Base-by-base conservation (phyloP, 2,113 vertebrate genomes). In the Pogonocichla stellata region DNA sequence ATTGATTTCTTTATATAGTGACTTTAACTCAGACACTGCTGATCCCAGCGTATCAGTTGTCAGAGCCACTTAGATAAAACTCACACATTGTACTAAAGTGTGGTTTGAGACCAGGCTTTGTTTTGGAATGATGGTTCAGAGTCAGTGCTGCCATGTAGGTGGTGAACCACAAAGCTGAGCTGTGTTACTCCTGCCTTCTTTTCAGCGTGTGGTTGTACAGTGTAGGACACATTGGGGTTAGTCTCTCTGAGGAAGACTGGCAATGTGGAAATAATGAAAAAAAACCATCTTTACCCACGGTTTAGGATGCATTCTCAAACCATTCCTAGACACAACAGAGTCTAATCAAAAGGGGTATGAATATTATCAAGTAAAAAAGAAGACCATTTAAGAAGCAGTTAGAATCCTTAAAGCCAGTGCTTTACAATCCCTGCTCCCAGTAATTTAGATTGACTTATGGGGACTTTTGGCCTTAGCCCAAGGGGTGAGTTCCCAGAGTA, bases 91-190 rank as follows among this genome's bases (percentile, higher is more conserved):
- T 14, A 54, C 43, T 82, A 66, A 82, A n/a, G 4, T 2, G 6
- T 54, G 19, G 29, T 5, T 23, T 75, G 47, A 77, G 54, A 50
- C 6, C 38, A 73, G 71, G 54, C 29, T 90, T 77, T 92, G 47
- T 58, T 91, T 73, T 90, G 74, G 84, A 88, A 51, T 1, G 0
- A 16, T 11, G 34, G 29, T 50, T 83, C 1, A 1, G 19, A 88
- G 33, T 53, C 84, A 78, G 34, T 6, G 1, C 38, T 88, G 71
- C 74, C 74, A 36, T 40, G 43, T 34, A 33, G 0, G 0, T 80
- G 90, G 92, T 93, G 81, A 92, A 56, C 87, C 95, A 85, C 93
- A 85, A 66, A 94, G 38, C 54, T 86, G 75, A 87, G 51, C 54
- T 75, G 24, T 29, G 54, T 51, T 60, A 77, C 4, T 36, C 67